Evolutionary conservation across 2,113 vertebrate genomes (phyloP), one percentile per base, ranked within the genome.

Genomic region (Neopipo cinnamomea): DNA sequence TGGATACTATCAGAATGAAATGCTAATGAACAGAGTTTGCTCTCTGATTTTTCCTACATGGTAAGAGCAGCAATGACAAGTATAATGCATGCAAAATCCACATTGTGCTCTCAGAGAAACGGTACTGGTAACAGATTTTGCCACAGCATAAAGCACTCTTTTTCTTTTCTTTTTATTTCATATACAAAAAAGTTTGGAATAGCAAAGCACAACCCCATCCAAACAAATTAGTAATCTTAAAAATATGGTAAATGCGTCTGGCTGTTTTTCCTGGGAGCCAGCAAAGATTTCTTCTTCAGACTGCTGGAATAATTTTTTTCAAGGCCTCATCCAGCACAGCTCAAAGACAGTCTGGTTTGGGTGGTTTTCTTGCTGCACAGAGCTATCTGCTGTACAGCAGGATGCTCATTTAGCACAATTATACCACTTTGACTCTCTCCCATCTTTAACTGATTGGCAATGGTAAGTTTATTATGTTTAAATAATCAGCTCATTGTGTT

Each of bases 141-240:
- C 56, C 67, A 81, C 37, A 77, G n/a, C 52, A 30, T 35, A 39
- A 25, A 33, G 66, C 8, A 44, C 10, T 42, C 65, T 63, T 84
- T 63, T 53, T 49, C 13, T 72, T 37, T 66, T 25, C 15, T 33
- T 85, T 47, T 63, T 72, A 39, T 87, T 73, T 63, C 24, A 78
- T 74, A 63, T 7, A 74, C 81, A 91, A 96, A 44, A 59, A 10
- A 35, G 14, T 47, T 61, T 24, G 28, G 14, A 65, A 85, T 50
- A 74, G 33, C 19, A 95, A 94, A 95, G 62, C 53, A 83, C 41
- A 74, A 49, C 33, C 33, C 21, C 19, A 44, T 7, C 3, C 8
- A 91, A 67, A 84, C 8, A 95, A 97, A 97, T 80, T 18, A 81
- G 49, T 85, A 78, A 70, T 68, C 83, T 93, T 88, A 71, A 41